Percentiles rank a stretch among this genome's conserved stretches.
Conservation (phyloP, 2,797 vertebrate species). For the Protonibea diacanthus region DNA sequence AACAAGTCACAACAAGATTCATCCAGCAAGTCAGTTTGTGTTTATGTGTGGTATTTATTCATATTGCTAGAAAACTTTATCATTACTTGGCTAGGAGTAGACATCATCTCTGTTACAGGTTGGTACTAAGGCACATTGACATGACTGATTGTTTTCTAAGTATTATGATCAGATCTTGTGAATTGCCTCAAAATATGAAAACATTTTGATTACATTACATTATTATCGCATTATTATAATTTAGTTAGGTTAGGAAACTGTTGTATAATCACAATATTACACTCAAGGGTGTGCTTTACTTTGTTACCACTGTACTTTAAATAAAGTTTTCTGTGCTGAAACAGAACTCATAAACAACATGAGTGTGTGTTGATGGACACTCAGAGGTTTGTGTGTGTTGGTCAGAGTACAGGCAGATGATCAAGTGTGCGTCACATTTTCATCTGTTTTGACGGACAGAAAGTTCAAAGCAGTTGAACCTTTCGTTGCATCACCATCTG, state of each 20-base stretch:
- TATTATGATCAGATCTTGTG: too few relatives aligned
- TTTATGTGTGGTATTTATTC: too few relatives aligned
- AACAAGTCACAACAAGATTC: too few relatives aligned
- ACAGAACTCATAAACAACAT: background rate
- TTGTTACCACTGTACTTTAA: background rate
- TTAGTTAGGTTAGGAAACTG: background rate
- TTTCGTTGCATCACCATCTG: slow-evolving; percentile 10
- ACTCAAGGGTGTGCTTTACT: too few relatives aligned
- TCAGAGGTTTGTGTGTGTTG: too few relatives aligned
- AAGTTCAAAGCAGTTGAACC: background rate
- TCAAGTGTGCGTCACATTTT: slow-evolving; percentile 7
- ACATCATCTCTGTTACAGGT: too few relatives aligned
- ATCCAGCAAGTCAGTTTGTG: too few relatives aligned
- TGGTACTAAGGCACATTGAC: too few relatives aligned
- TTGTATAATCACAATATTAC: background rate
- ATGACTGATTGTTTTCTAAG: too few relatives aligned
- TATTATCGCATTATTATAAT: too few relatives aligned
- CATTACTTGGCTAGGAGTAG: too few relatives aligned
- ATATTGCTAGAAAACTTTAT: too few relatives aligned
- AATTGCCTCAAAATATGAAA: background rate
- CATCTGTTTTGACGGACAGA: background rate
- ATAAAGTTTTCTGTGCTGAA: background rate
- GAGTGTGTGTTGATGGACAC: background rate
- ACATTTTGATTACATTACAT: background rate
- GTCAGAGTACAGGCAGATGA: background rate